These are phyloP conservation scores for Eupeodes luniger DNA, from an alignment of 2,888 invertebrate species.

Conservation along the genomic window DNA sequence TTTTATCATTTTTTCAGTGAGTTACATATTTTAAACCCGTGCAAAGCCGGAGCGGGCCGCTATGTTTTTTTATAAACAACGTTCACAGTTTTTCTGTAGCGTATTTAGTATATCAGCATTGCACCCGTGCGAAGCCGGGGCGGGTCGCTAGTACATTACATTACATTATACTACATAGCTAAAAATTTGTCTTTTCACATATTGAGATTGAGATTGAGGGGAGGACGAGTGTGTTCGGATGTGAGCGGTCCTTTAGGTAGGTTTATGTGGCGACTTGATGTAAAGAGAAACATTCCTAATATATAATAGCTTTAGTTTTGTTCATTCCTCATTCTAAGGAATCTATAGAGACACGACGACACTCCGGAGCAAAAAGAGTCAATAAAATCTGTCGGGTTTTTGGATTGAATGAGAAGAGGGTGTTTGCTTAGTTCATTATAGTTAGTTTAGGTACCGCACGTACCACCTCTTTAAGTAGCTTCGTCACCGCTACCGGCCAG, in stretches of 20 bases:
- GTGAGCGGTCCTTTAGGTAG: conserved; percentile 30
- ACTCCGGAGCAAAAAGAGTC: conserved; percentile 39
- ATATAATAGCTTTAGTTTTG: conserved; percentile 44
- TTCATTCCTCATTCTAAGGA: conserved; percentile 41
- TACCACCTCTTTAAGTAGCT: neutral
- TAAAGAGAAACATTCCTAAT: conserved; percentile 61
- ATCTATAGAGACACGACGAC: neutral
- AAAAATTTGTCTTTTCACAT: conserved; percentile 48
- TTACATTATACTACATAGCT: neutral
- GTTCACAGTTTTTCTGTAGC: too few relatives aligned
- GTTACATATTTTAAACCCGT: too few relatives aligned
- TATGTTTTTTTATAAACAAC: too few relatives aligned
- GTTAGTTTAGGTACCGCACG: too few relatives aligned
- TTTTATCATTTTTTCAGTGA: too few relatives aligned
- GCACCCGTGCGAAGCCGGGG: too few relatives aligned
- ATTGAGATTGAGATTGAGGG: neutral
- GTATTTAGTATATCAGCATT: too few relatives aligned
- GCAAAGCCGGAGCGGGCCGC: too few relatives aligned
- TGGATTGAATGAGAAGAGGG: conserved; percentile 37
- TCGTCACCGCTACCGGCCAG: neutral
- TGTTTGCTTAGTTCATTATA: conserved; percentile 58
- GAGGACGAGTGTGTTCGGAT: too few relatives aligned
- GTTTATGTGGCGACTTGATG: conserved; percentile 18
- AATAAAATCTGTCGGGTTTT: conserved; percentile 45
- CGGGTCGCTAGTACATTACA: too few relatives aligned